Evolutionary conservation across 30 jellyfish, hydroid and myxozoan genomes (phyloP), one percentile per base, ranked within the genome.

Genomic region (Hydractinia symbiolongicarpus): DNA sequence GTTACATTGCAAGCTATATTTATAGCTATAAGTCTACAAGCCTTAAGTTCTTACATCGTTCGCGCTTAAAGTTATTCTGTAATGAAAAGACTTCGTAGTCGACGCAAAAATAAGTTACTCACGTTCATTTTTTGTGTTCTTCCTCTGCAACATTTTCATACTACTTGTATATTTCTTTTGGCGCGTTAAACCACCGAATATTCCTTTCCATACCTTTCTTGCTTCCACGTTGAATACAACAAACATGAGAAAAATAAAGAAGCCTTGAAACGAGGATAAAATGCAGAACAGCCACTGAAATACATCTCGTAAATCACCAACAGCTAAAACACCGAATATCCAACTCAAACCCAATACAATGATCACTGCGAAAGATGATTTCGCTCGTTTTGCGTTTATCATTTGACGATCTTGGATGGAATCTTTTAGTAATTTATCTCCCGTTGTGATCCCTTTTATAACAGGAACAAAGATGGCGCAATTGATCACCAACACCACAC

Each of bases 261-360:
- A 30, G 44, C 83, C 83, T 50, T 75, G 83, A 8, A 50, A 75
- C 15, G 83, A 50, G 76, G 51, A 15, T 8, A 54, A 15, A 11
- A 75, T 55, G 30, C 83, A 75, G 50, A 75, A 75, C 83, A 75
- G 49, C 83, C 83, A 75, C 17, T 75, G 83, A 8, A 75, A 75
- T 5, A 54, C 53, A 11, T n/a, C 76, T 8, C 83, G 19, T 50
- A 75, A 75, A 75, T 75, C 83, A 30, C 83, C 83, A 5, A 75
- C 73, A 7, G 83, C 83, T 50, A 75, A 50, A 5, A 75, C 51
- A 9, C 83, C 83, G 50, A 75, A 75, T 6, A 10, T 51, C 83
- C 83, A 75, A 10, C 51, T 75, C 76, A 75, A 55, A 50, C 83
- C 83, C 7, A 75, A 30, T 14, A 75, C 53, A 7, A 75, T 54